Conservation (phyloP, 2,888 invertebrate species). For the Ectobius pallidus region DNA sequence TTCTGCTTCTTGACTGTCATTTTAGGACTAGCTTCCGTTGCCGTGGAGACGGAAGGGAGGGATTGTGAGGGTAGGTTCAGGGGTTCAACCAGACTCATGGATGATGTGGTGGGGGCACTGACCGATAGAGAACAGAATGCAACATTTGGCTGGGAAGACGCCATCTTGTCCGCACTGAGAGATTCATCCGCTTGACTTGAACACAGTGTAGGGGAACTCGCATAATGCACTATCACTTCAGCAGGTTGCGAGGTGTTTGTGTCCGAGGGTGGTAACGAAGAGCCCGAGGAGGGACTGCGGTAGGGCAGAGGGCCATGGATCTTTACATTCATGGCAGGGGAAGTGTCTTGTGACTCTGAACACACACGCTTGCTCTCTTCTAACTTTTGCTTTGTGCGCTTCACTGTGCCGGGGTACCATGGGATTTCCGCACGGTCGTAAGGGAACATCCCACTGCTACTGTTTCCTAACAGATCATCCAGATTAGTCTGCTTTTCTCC, state of each 20-base stretch:
- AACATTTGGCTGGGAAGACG: constrained; percentile 43
- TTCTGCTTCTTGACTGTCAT: constrained; percentile 62
- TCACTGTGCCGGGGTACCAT: constrained; percentile 72
- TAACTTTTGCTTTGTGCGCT: constrained; percentile 68
- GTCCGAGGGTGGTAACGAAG: constrained; percentile 32
- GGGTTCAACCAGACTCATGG: constrained; percentile 50
- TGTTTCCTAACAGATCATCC: constrained; percentile 30
- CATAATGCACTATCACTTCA: constrained; percentile 52
- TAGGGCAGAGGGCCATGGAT: constrained; percentile 41
- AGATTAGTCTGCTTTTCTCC: constrained; percentile 37
- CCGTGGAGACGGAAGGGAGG: constrained; percentile 27
- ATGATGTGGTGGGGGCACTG: constrained; percentile 67
- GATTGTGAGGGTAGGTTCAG: constrained; percentile 24
- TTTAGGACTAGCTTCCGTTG: constrained; percentile 54
- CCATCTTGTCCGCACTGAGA: constrained; percentile 39
- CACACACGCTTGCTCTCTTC: constrained; percentile 59
- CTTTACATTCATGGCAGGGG: constrained; percentile 35
- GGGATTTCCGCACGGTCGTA: constrained; percentile 67
- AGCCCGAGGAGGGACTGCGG: constrained; percentile 39
- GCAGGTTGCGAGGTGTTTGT: constrained; percentile 47
- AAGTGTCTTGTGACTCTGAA: constrained; percentile 35
- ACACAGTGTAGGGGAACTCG: constrained; percentile 50
- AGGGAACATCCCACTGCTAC: constrained; percentile 58
- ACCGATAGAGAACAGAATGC: constrained; percentile 58
- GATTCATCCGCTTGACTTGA: constrained; percentile 46